Base-by-base conservation (phyloP, 2,113 vertebrate species). In the Benitochromis conjunctus region DNA sequence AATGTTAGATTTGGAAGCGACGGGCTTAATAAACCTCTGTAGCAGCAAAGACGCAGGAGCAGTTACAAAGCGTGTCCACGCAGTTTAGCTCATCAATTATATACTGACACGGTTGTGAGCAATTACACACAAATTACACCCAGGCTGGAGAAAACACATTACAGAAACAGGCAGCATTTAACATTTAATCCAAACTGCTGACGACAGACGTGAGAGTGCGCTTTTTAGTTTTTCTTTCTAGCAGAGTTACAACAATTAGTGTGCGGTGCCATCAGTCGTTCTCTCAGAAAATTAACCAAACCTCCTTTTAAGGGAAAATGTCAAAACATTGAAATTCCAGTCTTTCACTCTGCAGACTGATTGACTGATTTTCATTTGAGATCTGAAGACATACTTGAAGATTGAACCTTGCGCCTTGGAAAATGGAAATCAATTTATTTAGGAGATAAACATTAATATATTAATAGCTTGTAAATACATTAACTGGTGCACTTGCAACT, bases 1-100 rank as follows among this genome's bases (percentile, higher is more conserved):
- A 62, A 86, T 86, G 83, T 88, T 89, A 86, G 83, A 87, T 71
- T 71, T 88, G 84, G 78, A 64, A 86, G 41, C 24, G n/a, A 31
- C 5, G 53, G 53, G 43, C 83, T 85, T 84, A 79, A 82, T 81
- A 62, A 80, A 87, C 24, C 62, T 26, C 56, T 38, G 54, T 9
- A 74, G 71, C 53, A 87, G 71, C 79, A 86, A 86, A 56, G 46
- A 74, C 36, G 78, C 14, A 56, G 5, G 31, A 81, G n/a, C 34
- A 66, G 77, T 9, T 60, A 60, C n/a, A 78, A 82, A 71, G 13
- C 3, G 19, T 19, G 29, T 81, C 31, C 85, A 31, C 14, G n/a
- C 53, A 31, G 58, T 53, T 83, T 14, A 86, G 69, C 16, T 10
- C 82, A 66, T 69, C 11, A 85, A 43, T 77, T 88, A 66, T 36